Conservation (phyloP, 1,140 invertebrate species). For the Rhysida immarginata region DNA sequence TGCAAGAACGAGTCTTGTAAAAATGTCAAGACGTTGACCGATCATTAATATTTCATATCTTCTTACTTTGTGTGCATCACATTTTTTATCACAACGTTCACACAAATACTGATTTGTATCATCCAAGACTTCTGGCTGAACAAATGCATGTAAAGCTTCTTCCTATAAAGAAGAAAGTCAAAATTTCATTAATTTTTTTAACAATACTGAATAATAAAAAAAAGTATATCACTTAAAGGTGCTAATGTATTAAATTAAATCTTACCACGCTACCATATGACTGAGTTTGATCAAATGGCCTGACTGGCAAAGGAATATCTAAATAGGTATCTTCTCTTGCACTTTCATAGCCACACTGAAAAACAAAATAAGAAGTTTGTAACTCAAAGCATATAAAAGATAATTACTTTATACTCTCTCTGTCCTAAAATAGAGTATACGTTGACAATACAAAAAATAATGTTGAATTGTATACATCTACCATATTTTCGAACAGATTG, state of each 20-base stretch:
- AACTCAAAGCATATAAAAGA: too few relatives aligned
- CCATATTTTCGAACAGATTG: too few relatives aligned
- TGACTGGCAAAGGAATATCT: constrained; percentile 74
- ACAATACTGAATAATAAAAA: not conserved
- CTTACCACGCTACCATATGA: constrained; percentile 65
- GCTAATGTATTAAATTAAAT: not conserved
- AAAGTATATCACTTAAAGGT: not conserved
- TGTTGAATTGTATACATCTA: too few relatives aligned
- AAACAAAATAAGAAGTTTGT: constrained; percentile 11
- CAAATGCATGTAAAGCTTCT: constrained; percentile 70
- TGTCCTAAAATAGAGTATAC: too few relatives aligned
- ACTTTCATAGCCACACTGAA: constrained; percentile 61
- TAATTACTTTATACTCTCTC: too few relatives aligned
- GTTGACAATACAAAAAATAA: too few relatives aligned
- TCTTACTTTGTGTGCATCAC: constrained; percentile 65
- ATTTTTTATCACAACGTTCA: constrained; percentile 73
- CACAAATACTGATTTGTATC: constrained; percentile 82
- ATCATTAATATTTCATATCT: not conserved
- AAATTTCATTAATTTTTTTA: not conserved
- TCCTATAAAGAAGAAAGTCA: constrained; percentile 36
- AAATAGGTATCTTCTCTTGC: constrained; percentile 67
- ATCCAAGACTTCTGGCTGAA: constrained; percentile 68
- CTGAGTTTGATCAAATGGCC: constrained; percentile 60
- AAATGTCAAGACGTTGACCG: too few relatives aligned
- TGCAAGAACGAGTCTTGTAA: too few relatives aligned